Evolutionary conservation across 2,113 vertebrate genomes (phyloP), one percentile per base, ranked within the genome.

Genomic region (Daboia siamensis): DNA sequence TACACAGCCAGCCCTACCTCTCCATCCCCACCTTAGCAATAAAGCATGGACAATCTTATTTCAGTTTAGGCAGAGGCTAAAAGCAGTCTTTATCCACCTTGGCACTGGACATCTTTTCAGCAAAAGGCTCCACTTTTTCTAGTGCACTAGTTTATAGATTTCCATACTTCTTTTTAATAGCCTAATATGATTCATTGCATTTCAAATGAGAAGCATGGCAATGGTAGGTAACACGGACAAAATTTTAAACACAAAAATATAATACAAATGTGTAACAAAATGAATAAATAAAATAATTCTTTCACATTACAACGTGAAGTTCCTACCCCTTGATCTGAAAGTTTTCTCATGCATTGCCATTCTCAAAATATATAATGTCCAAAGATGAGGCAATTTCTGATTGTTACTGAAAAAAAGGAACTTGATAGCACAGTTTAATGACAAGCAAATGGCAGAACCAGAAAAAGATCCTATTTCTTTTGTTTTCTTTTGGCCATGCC

Each of bases 301-400:
- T 44, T 51, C 39, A 86, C 21, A 92, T 2, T 64, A 5, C 39
- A 93, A 88, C 95, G 80, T 86, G 74, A 55, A 91, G 55, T 89
- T 93, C 61, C 44, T 93, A 48, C 51, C 48, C 56, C 46, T 74
- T 46, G 91, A 90, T 54, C 23, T 87, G 33, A 23, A 86, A 61
- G 88, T 93, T 92, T 93, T 13, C 5, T 92, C 92, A 59, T 54
- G 0, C 0, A 10, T 21, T 74, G 88, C 46, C 89, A 88, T 93
- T 90, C n/a, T 94, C 80, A 95, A 57, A 89, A 87, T 55, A 21
- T 89, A n/a, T 56, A 44, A 5, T 0, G 91, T 88, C n/a, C 3
- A 80, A 95, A 61, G 48, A 9, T 39, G 51, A 51, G 15, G n/a
- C 69, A 39, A 39, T 80, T 80, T 80, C 69, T 80, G 69, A 39